Evolutionary conservation across 2,888 invertebrate genomes (phyloP).

Genomic region (Mythimna lalbum): DNA sequence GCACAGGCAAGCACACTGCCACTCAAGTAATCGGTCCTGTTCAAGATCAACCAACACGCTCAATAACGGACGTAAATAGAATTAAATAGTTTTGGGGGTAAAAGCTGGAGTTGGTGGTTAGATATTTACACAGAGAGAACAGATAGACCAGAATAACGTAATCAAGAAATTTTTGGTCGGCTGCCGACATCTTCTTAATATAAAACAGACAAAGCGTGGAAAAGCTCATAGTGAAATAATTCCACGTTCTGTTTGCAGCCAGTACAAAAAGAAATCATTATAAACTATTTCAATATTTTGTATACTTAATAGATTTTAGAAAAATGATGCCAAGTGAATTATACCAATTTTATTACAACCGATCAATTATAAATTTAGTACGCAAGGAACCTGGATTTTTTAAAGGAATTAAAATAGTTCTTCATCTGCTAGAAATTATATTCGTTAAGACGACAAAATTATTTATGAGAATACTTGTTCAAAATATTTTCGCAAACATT

Average conservation of each 20-base stretch:
- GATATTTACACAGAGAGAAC: too few relatives aligned
- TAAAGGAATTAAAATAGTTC: not conserved
- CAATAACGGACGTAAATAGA: not conserved
- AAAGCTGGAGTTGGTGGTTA: too few relatives aligned
- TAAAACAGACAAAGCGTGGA: too few relatives aligned
- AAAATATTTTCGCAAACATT: constrained; percentile 30
- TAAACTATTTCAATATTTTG: too few relatives aligned
- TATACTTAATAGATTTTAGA: too few relatives aligned
- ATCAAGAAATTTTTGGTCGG: too few relatives aligned
- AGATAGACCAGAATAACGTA: too few relatives aligned
- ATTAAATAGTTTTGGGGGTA: not conserved
- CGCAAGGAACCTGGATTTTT: not conserved
- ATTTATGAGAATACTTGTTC: constrained; percentile 3
- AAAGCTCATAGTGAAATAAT: too few relatives aligned
- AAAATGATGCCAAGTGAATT: not conserved
- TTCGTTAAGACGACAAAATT: constrained; percentile 3
- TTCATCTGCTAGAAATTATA: constrained; percentile 5
- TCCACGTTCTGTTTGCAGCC: too few relatives aligned
- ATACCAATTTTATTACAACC: not conserved
- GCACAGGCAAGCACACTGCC: not conserved
- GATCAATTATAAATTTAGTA: not conserved
- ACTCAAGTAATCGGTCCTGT: not conserved
- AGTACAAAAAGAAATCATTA: too few relatives aligned
- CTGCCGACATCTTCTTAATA: too few relatives aligned
- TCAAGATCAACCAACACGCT: not conserved